phyloP scores from a whole-genome alignment of 2,888 invertebrate species.

The Sympetrum striolatum region DNA sequence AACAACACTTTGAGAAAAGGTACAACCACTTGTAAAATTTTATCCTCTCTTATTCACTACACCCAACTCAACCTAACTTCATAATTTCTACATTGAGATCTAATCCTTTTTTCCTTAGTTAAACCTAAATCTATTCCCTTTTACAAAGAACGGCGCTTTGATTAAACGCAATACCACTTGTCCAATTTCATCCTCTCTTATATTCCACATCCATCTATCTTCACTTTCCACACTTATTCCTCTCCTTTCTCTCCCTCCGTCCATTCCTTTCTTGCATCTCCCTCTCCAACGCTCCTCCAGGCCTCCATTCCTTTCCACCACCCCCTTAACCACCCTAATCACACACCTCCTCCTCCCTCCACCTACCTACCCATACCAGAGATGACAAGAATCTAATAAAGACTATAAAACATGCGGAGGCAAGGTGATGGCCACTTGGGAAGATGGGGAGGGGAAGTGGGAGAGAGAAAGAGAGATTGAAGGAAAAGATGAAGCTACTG shows the following conservation, averaged over 20 bases:
- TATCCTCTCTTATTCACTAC: too few relatives aligned
- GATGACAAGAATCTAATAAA: constrained; percentile 44
- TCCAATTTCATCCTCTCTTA: too few relatives aligned
- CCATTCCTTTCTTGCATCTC: not conserved
- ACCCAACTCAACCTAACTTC: too few relatives aligned
- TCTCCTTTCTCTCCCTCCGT: not conserved
- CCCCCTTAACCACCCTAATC: not conserved
- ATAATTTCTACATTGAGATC: too few relatives aligned
- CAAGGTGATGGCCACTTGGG: not conserved
- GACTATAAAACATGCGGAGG: constrained; percentile 37
- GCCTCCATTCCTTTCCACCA: not conserved
- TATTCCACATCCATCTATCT: too few relatives aligned
- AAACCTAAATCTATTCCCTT: too few relatives aligned
- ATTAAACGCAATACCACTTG: too few relatives aligned
- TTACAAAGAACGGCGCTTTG: too few relatives aligned
- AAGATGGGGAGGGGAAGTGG: not conserved
- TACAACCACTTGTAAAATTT: too few relatives aligned
- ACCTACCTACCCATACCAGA: not conserved
- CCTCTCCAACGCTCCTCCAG: not conserved
- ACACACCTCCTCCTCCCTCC: not conserved
- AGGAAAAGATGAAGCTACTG: constrained; percentile 29
- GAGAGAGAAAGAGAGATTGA: not conserved
- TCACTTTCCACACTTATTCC: constrained; percentile 56
- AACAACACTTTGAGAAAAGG: too few relatives aligned
- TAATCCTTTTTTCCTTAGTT: too few relatives aligned